Base-by-base conservation (phyloP, 2,888 invertebrate species). In the Xestia rhomboidea region DNA sequence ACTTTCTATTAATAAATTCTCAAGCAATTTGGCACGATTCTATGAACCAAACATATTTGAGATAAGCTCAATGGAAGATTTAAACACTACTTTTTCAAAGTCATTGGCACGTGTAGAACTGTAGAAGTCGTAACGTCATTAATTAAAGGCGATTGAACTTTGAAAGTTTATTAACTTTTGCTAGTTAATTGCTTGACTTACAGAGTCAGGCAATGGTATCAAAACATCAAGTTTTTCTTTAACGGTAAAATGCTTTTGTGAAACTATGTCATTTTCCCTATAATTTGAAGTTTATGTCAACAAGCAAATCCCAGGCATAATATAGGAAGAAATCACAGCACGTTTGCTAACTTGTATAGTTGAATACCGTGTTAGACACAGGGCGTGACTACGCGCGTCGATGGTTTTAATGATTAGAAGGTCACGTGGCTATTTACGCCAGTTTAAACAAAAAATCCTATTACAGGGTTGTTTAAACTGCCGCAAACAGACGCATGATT, bases 1-100 rank as follows among this genome's bases (percentile, higher is more conserved):
- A 60, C 60, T 63, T 73, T 27, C 38, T 69, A 67, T 74, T 82
- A 74, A 81, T 85, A 83, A 85, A 83, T 82, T 82, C 69, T 78
- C 41, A 75, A 74, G 77, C 85, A 82, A 85, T 85, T 84, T 84
- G 83, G 83, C 83, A 85, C 85, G 85, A 78, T 78, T 64, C 74
- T 84, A 70, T 78, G 73, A 71, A 83, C 77, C 82, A 68, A 85
- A 85, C 41, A 64, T 85, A 70, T 85, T 77, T 68, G 70, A 81
- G 73, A 81, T 71, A 68, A 69, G n/a, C 60, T 73, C 71, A 66
- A 73, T 73, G 30, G 64, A 77, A 60, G 73, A 77, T 68, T 77
- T 70, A 66, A 67, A 70, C n/a, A 60, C 41, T 15, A 66, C 63
- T 44, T 80, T 75, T 63, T 60, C 46, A 63, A 84, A 74, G 24